Conservation (phyloP, 2,888 invertebrate species). For the Microctonus aethiopoides region DNA sequence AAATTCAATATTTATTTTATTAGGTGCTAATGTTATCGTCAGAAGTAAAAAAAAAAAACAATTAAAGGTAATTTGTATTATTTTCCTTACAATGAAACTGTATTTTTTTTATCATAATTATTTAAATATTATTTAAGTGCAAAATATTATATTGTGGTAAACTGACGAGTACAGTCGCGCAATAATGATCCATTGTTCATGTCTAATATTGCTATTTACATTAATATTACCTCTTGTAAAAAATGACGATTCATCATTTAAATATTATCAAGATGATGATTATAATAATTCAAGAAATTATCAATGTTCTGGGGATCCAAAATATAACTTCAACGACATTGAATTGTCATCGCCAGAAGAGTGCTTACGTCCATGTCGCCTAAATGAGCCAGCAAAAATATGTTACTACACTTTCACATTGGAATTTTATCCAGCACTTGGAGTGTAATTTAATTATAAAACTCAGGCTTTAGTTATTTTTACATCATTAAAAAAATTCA, state of each 20-base stretch:
- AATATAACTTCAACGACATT: neutral
- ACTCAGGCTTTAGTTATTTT: neutral
- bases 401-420: constrained; percentile 88
- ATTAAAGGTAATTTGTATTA: too few relatives aligned
- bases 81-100: too few relatives aligned
- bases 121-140: too few relatives aligned
- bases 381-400: constrained; percentile 82
- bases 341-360: constrained; percentile 79
- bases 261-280: neutral
- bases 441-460: constrained; percentile 75
- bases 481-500: neutral
- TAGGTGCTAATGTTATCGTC: too few relatives aligned
- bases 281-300: neutral
- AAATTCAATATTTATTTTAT: too few relatives aligned
- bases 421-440: constrained; percentile 84
- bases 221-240: neutral
- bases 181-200: neutral
- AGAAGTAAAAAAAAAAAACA: too few relatives aligned
- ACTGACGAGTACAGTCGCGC: too few relatives aligned
- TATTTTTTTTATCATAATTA: too few relatives aligned
- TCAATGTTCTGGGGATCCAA: neutral
- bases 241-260: too few relatives aligned
- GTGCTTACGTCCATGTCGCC: constrained; percentile 83
- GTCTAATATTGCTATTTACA: neutral
- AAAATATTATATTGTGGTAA: too few relatives aligned